phyloP scores from a whole-genome alignment of 2,888 invertebrate genomes.

The Pammene aurita region DNA sequence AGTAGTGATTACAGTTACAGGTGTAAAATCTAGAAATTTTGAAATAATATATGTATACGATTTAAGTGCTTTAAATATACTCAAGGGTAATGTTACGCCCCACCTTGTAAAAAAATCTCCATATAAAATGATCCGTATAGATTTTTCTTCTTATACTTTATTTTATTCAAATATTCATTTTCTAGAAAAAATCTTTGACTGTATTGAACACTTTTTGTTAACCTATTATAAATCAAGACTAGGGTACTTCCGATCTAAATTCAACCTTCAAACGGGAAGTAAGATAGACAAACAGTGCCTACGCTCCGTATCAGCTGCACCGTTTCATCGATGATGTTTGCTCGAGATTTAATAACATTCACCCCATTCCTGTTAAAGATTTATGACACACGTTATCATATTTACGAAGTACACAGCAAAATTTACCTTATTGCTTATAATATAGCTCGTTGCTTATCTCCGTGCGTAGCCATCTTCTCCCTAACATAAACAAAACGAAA shows the following conservation, averaged over 20 bases:
- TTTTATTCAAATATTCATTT: too few relatives aligned
- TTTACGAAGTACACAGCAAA: slow-evolving; percentile 61
- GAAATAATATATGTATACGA: too few relatives aligned
- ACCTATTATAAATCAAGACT: neutral
- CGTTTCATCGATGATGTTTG: slow-evolving; percentile 44
- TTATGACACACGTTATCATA: slow-evolving; percentile 64
- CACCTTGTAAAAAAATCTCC: too few relatives aligned
- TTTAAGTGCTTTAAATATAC: too few relatives aligned
- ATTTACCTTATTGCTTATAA: slow-evolving; percentile 57
- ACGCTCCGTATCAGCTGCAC: slow-evolving; percentile 43
- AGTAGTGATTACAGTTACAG: too few relatives aligned
- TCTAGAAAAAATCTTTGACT: too few relatives aligned
- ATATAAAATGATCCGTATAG: too few relatives aligned
- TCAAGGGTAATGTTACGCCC: too few relatives aligned
- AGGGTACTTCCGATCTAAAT: neutral
- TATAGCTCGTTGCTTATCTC: slow-evolving; percentile 65
- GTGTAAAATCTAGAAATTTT: too few relatives aligned
- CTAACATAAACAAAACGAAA: slow-evolving; percentile 77
- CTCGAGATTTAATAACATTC: slow-evolving; percentile 61
- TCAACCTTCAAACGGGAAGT: slow-evolving; percentile 9
- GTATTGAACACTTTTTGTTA: neutral
- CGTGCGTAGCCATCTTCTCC: slow-evolving; percentile 62
- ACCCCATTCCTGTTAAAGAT: slow-evolving; percentile 63
- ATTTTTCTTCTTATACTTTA: too few relatives aligned
- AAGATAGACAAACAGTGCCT: slow-evolving; percentile 19